Percentiles rank a stretch among this genome's conserved stretches.
Conservation (phyloP, 2,113 vertebrate genomes). For the Hepsetus odoe region DNA sequence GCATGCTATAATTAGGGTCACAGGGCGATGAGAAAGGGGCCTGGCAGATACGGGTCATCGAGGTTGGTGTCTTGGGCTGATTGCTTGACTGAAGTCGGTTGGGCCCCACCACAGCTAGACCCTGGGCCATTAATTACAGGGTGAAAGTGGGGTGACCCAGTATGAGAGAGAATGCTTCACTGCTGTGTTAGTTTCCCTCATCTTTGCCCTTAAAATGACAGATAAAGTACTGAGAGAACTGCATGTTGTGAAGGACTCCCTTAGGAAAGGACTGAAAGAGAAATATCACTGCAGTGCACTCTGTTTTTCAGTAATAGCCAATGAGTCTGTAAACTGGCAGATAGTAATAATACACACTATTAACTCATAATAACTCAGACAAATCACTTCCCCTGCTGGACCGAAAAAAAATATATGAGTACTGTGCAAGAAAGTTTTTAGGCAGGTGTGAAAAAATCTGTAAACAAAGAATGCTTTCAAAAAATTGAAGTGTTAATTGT, state of each 20-base stretch:
- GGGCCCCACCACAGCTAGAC: background rate
- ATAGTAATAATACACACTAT: background rate
- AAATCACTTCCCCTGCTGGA: no score
- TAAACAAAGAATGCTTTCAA: no score
- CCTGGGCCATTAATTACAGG: constrained; percentile 33
- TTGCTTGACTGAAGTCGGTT: background rate
- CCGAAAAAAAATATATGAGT: no score
- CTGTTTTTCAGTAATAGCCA: constrained; percentile 19
- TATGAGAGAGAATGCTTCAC: constrained; percentile 12
- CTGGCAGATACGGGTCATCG: background rate
- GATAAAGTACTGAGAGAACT: constrained; percentile 8
- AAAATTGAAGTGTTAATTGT: no score
- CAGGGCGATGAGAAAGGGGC: constrained; percentile 22
- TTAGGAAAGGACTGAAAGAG: background rate
- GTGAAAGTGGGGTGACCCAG: constrained; percentile 24
- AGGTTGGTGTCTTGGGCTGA: background rate
- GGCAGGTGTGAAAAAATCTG: no score
- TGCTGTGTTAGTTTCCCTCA: constrained; percentile 17
- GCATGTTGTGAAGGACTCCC: constrained; percentile 5
- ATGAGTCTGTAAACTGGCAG: background rate
- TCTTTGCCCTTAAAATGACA: constrained; percentile 36
- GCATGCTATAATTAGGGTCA: constrained; percentile 75
- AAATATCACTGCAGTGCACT: constrained; percentile 9
- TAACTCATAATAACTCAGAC: no score
- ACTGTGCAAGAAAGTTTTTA: no score